phyloP scores from a whole-genome alignment of 2,888 invertebrate genomes.

The Congeria kusceri region DNA sequence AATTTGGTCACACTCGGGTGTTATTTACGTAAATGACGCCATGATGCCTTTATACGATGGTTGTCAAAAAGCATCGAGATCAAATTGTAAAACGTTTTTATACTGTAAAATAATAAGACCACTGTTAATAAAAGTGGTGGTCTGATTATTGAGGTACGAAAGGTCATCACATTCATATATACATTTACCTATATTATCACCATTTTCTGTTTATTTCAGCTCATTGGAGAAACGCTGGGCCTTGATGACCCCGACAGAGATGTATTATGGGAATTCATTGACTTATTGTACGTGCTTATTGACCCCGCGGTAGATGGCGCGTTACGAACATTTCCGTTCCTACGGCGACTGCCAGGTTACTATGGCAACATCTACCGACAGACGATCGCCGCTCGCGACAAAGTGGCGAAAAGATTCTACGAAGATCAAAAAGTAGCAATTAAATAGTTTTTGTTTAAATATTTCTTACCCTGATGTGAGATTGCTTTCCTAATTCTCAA shows the following conservation, averaged over 20 bases:
- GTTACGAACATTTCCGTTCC: conserved; percentile 55
- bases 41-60: no score
- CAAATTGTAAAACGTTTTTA: no score
- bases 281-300: conserved; percentile 46
- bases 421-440: conserved; percentile 56
- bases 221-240: conserved; percentile 47
- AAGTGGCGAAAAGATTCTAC: conserved; percentile 51
- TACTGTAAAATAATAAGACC: no score
- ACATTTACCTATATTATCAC: no score
- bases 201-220: conserved; percentile 35
- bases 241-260: conserved; percentile 50
- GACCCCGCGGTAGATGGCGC: conserved; percentile 58
- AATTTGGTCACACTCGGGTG: no score
- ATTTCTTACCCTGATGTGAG: no score
- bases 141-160: no score
- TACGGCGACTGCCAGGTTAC: conserved; percentile 56
- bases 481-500: no score
- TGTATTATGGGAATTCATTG: conserved; percentile 59
- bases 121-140: no score
- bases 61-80: no score
- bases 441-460: background rate
- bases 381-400: conserved; percentile 54
- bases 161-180: no score
- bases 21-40: no score
- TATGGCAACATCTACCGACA: conserved; percentile 56